These are phyloP conservation scores for Notamacropus eugenii DNA, from an alignment of 2,797 vertebrate genomes.

Conservation along the genomic window DNA sequence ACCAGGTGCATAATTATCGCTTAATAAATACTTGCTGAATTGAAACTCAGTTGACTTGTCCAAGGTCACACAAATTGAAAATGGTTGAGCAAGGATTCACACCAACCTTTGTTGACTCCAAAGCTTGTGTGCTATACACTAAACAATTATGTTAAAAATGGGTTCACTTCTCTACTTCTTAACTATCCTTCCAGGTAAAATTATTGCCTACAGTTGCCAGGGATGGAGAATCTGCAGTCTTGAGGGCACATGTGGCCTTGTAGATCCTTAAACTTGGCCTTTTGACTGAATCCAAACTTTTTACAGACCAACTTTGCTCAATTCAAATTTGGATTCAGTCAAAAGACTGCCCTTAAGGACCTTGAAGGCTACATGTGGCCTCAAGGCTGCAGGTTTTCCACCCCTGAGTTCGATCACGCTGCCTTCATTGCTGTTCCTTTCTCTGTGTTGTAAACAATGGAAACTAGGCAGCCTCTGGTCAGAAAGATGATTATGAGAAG, in stretches of 20 bases:
- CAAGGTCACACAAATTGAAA: neutral
- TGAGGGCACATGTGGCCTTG: too few relatives aligned
- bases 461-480: neutral
- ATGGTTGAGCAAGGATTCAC: neutral
- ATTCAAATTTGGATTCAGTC: too few relatives aligned
- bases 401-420: neutral
- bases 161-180: conserved; percentile 1
- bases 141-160: neutral
- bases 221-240: too few relatives aligned
- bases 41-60: neutral
- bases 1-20: neutral
- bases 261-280: too few relatives aligned
- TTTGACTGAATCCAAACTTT: too few relatives aligned
- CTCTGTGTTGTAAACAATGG: neutral
- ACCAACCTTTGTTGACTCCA: neutral
- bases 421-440: neutral
- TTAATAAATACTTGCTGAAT: neutral
- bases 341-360: too few relatives aligned
- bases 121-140: neutral
- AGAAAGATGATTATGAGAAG: neutral
- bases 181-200: neutral
- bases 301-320: too few relatives aligned
- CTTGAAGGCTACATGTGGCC: too few relatives aligned
- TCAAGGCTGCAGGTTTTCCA: too few relatives aligned
- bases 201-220: neutral